Base-by-base conservation (phyloP, 2,888 invertebrate genomes). In the Lasioglossum leucozonium region DNA sequence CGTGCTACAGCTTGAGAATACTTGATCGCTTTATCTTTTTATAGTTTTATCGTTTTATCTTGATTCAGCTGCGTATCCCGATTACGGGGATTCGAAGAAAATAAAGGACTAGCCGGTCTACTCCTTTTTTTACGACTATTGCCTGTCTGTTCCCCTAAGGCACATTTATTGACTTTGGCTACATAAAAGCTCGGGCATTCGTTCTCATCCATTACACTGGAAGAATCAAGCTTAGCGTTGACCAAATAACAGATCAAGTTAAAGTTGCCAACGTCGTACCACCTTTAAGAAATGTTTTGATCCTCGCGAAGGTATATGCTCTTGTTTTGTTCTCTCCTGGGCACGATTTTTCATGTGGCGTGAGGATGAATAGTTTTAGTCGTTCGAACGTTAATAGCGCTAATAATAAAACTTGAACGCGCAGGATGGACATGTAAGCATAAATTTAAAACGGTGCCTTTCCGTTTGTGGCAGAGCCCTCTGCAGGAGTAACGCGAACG, bases 341-440 rank as follows among this genome's bases (percentile, higher is more conserved):
- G n/a, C 67, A 4, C 13, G 47, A 72, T 10, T 47, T 34, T 34
- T 72, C 11, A 22, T 18, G 10, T 72, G 10, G 47, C 44, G 22
- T 72, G 47, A 18, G 22, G 22, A 11, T 4, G 30, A 0, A 34
- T 22, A 47, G 47, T 47, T n/a, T n/a, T 47, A 47, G 44, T 18
- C 22, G 10, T 16, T 13, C 42, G 18, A 42, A 62, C 22, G 40
- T 30, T 62, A 44, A 16, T 30, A 13, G n/a, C 13, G 11, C 51
- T 16, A 65, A 44, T 65, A 76, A 76, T 76, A 76, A 76, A 76
- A 76, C 4, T 34, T 11, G n/a, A 47, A 47, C 34, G n/a, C 10
- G 8, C 44, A 42, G n/a, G 22, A 44, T 42, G 34, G 5, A 42
- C 40, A 69, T 37, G 40, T 40, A 22, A 30, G 40, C 69, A 26